phyloP scores from a whole-genome alignment of 1,140 invertebrate species.

The Drosophila quadrilineata region DNA sequence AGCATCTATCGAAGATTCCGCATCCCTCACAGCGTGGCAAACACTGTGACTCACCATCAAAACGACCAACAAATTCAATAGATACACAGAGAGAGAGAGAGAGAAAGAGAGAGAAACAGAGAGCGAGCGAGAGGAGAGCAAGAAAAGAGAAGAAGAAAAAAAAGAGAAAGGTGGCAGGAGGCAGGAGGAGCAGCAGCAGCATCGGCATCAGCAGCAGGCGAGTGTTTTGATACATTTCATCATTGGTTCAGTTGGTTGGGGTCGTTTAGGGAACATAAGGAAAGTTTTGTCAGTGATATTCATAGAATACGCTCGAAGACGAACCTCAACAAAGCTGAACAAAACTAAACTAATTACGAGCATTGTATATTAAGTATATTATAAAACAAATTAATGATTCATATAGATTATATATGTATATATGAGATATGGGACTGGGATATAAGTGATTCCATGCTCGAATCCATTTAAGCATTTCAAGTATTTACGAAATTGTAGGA shows the following conservation, averaged over 20 bases:
- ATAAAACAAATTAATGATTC: too few species aligned
- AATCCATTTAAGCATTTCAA: conserved; percentile 8
- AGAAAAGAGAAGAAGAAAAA: not conserved
- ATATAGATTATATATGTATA: too few species aligned
- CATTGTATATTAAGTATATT: conserved; percentile 1
- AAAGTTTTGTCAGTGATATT: conserved; percentile 73
- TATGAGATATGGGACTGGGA: conserved; percentile 4
- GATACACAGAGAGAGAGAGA: conserved; percentile 6
- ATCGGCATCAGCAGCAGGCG: conserved; percentile 38
- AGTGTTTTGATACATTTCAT: too few species aligned
- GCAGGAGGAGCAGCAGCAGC: conserved; percentile 23
- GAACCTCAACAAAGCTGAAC: conserved; percentile 68
- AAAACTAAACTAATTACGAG: conserved; percentile 43
- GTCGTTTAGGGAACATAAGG: conserved; percentile 34
- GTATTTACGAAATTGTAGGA: too few species aligned
- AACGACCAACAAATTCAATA: not conserved
- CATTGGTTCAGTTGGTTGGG: not conserved
- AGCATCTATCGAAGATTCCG: conserved; percentile 91
- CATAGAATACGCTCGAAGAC: conserved; percentile 32
- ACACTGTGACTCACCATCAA: conserved; percentile 52
- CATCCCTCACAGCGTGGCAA: conserved; percentile 85
- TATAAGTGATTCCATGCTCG: conserved; percentile 24
- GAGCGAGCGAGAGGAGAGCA: conserved; percentile 3
- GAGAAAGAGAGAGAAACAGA: conserved; percentile 16
- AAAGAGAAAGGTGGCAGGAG: not conserved